A percentile compares a stretch with the other conserved stretches of the same genome.
Conservation (phyloP, 2,113 vertebrate genomes). For the Amblyornis subalaris region DNA sequence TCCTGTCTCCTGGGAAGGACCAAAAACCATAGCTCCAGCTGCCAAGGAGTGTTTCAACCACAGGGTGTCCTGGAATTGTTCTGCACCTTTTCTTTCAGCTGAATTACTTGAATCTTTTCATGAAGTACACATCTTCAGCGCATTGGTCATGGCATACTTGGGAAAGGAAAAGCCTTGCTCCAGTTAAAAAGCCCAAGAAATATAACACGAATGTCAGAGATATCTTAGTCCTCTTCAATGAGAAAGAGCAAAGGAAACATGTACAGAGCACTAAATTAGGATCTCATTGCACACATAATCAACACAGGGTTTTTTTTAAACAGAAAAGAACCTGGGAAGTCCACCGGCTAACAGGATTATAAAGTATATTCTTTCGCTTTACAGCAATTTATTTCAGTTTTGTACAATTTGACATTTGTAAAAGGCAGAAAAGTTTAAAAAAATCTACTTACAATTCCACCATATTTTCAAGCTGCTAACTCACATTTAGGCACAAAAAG, state of each 20-base stretch:
- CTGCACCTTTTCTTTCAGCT: neutral
- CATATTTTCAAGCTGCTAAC: neutral
- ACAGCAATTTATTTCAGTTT: neutral
- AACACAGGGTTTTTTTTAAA: neutral
- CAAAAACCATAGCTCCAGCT: neutral
- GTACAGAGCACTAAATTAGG: neutral
- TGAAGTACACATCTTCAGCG: neutral
- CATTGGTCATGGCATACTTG: neutral
- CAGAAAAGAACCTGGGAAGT: neutral
- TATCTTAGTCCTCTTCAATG: neutral
- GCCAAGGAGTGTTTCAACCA: neutral
- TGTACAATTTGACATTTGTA: neutral
- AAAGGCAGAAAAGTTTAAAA: neutral
- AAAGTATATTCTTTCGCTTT: neutral
- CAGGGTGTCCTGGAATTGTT: neutral
- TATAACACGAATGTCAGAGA: accelerated
- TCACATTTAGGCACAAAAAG: neutral
- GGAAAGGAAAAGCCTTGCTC: neutral
- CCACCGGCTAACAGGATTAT: neutral
- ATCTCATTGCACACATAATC: neutral
- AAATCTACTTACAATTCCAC: neutral
- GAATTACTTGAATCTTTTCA: neutral
- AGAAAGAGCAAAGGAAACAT: neutral
- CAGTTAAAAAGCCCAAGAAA: neutral
- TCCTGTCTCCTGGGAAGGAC: neutral